Evolutionary conservation across 2,113 vertebrate genomes (phyloP).

Genomic region (Carassius carassius): DNA sequence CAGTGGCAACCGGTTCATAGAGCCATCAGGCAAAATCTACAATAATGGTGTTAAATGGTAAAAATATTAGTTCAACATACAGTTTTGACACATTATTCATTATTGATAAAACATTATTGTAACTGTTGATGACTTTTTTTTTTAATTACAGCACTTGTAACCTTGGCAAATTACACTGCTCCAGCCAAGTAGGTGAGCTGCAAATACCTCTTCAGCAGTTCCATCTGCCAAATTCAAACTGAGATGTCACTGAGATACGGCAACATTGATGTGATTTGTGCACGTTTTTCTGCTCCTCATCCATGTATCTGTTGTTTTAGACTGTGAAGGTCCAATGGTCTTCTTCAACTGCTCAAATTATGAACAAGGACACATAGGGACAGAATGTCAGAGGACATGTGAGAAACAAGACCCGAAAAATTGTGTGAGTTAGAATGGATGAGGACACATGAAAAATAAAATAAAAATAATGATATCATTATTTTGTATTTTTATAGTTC

Average conservation of each 20-base stretch:
- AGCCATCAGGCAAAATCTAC: constrained; percentile 59
- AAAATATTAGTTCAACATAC: constrained; percentile 38
- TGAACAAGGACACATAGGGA: constrained; percentile 65
- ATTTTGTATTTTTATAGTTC: background rate
- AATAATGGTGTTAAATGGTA: constrained; percentile 80
- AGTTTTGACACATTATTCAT: background rate
- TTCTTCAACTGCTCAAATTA: background rate
- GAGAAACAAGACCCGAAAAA: constrained; percentile 77
- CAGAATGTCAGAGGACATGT: constrained; percentile 88
- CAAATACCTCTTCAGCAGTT: too few species aligned
- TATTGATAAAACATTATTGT: background rate
- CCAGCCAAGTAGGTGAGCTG: too few species aligned
- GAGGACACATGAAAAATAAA: background rate
- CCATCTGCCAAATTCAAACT: too few species aligned
- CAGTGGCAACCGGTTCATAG: constrained; percentile 64
- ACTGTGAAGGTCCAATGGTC: too few species aligned
- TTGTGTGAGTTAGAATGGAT: constrained; percentile 79
- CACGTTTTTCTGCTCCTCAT: too few species aligned
- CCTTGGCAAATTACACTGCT: too few species aligned
- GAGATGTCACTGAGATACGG: background rate
- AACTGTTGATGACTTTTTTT: background rate
- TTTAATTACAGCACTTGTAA: too few species aligned
- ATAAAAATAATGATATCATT: background rate
- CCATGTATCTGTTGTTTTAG: background rate
- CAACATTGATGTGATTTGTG: background rate